Evolutionary conservation across 2,888 invertebrate genomes (phyloP).

Genomic region (Neoascia interrupta): DNA sequence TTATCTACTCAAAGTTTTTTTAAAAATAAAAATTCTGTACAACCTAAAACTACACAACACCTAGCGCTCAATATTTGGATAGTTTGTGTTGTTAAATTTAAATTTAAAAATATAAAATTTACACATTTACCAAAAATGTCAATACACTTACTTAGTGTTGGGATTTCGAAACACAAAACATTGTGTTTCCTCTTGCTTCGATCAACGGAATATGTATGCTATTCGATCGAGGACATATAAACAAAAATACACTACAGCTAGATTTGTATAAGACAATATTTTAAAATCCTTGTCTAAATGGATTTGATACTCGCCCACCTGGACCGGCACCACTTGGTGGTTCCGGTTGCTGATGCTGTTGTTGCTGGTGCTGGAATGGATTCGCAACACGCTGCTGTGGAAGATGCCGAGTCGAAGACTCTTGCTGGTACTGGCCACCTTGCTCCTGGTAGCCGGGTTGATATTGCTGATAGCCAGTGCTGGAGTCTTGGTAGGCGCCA

Average conservation of each 20-base stretch:
- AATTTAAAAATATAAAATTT: constrained; percentile 29
- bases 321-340: constrained; percentile 75
- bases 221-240: constrained; percentile 74
- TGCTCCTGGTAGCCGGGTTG: constrained; percentile 80
- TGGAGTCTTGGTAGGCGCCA: constrained; percentile 76
- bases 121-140: constrained; percentile 26
- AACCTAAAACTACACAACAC: constrained; percentile 8
- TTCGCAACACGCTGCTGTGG: constrained; percentile 82
- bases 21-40: too few relatives aligned
- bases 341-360: constrained; percentile 78
- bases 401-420: constrained; percentile 79
- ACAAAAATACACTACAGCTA: constrained; percentile 78
- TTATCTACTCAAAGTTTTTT: too few relatives aligned
- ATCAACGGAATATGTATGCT: constrained; percentile 69
- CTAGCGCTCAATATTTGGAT: background rate
- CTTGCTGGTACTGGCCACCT: constrained; percentile 78
- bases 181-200: too few relatives aligned
- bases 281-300: constrained; percentile 91
- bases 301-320: constrained; percentile 83
- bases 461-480: constrained; percentile 79
- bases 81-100: background rate
- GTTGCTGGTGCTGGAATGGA: constrained; percentile 87
- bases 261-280: constrained; percentile 80
- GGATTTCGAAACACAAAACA: too few relatives aligned
- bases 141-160: too few relatives aligned